These are phyloP conservation scores for Camponotus vicinus DNA, from an alignment of 1,140 invertebrate species.

Conservation along the genomic window DNA sequence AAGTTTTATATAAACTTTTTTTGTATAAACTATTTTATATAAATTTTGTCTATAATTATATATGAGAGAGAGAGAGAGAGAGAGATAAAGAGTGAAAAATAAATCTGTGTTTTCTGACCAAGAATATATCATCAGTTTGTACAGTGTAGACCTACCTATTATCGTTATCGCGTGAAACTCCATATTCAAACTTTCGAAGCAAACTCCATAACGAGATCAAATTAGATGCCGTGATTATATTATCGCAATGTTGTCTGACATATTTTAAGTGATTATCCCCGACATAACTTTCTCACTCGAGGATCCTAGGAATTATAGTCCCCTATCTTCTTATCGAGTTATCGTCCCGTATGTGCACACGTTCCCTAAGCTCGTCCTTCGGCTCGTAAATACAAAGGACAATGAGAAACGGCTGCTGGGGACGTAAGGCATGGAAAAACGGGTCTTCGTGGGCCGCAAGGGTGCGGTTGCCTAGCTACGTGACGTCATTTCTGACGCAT, in stretches of 20 bases:
- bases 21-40: background rate
- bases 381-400: constrained; percentile 41
- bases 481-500: constrained; percentile 78
- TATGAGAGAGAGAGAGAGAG: background rate
- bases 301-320: background rate
- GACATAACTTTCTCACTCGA: constrained; percentile 10
- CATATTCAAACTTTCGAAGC: constrained; percentile 16
- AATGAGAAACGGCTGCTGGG: constrained; percentile 40
- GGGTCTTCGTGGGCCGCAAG: constrained; percentile 68
- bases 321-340: constrained; percentile 46
- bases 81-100: background rate
- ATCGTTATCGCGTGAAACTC: background rate
- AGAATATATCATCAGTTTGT: background rate
- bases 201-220: constrained; percentile 38
- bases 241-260: background rate
- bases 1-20: no score
- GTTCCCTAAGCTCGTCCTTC: constrained; percentile 31
- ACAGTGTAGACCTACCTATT: background rate
- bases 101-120: background rate
- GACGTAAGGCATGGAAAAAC: constrained; percentile 69
- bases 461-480: constrained; percentile 79
- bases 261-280: constrained; percentile 41
- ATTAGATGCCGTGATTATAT: constrained; percentile 29
- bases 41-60: no score
- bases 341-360: background rate